phyloP scores from a whole-genome alignment of 1,140 invertebrate genomes.

The Trichomalopsis sarcophagae region DNA sequence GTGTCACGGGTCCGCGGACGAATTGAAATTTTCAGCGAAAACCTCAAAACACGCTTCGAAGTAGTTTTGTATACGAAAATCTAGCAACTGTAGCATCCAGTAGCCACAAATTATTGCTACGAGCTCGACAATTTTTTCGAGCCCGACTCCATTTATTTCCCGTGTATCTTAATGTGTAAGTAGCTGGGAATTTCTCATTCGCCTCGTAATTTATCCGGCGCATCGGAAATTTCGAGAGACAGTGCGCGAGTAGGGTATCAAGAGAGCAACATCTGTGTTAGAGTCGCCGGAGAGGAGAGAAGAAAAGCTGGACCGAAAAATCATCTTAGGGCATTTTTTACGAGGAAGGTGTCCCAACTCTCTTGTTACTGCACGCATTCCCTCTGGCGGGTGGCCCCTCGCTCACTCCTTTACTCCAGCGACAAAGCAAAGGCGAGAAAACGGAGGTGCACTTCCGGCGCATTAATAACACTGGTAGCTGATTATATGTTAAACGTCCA shows the following conservation, averaged over 20 bases:
- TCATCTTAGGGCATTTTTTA: conserved; percentile 15
- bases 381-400: conserved; percentile 63
- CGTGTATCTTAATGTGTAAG: too few relatives aligned
- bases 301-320: not conserved
- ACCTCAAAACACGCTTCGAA: too few relatives aligned
- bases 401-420: conserved; percentile 25
- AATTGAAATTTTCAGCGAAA: too few relatives aligned
- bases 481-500: conserved; percentile 66
- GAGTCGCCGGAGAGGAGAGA: not conserved
- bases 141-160: too few relatives aligned
- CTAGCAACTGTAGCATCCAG: too few relatives aligned
- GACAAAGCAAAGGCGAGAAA: conserved; percentile 53
- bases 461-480: conserved; percentile 75
- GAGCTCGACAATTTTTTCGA: too few relatives aligned
- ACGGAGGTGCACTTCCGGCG: conserved; percentile 65
- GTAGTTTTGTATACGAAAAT: too few relatives aligned
- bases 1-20: too few relatives aligned
- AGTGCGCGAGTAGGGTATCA: not conserved
- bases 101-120: too few relatives aligned
- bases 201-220: too few relatives aligned
- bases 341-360: not conserved
- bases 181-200: too few relatives aligned
- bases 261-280: not conserved
- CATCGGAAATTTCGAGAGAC: too few relatives aligned
- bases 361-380: not conserved